A percentile compares a stretch with the other conserved stretches of the same genome.
Evolutionary conservation across 2,113 vertebrate genomes (phyloP).

Genomic region (Seriola rivoliana): DNA sequence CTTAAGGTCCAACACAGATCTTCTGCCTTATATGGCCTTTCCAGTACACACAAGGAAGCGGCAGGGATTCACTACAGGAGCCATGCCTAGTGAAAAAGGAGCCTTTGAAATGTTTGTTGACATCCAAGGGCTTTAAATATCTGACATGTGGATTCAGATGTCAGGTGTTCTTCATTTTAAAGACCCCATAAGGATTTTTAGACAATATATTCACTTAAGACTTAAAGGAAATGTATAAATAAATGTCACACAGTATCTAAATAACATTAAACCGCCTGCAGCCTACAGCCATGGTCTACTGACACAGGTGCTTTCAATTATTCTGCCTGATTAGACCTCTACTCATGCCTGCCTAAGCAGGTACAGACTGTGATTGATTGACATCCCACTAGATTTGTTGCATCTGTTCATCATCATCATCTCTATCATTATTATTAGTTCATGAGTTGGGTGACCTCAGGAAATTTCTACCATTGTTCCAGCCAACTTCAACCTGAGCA

Average conservation of each 20-base stretch:
- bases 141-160: background rate
- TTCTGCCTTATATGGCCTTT: conserved; percentile 67
- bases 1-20: conserved; percentile 66
- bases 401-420: conserved; percentile 44
- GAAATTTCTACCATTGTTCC: background rate
- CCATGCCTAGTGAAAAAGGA: conserved; percentile 26
- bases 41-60: conserved; percentile 22
- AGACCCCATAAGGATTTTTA: background rate
- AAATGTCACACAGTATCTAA: background rate
- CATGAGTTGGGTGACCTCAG: conserved; percentile 25
- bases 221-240: background rate
- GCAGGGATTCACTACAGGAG: conserved; percentile 23
- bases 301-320: conserved; percentile 34
- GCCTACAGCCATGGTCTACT: background rate
- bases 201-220: background rate
- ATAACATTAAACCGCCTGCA: background rate
- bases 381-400: conserved; percentile 26
- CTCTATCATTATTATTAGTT: conserved; percentile 12
- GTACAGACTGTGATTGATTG: conserved; percentile 54
- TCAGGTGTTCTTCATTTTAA: conserved; percentile 15
- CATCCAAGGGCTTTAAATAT: conserved; percentile 45
- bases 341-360: background rate
- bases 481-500: background rate
- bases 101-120: conserved; percentile 38
- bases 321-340: conserved; percentile 31